Base-by-base conservation (phyloP, 2,113 vertebrate species). In the Zapornia atra region DNA sequence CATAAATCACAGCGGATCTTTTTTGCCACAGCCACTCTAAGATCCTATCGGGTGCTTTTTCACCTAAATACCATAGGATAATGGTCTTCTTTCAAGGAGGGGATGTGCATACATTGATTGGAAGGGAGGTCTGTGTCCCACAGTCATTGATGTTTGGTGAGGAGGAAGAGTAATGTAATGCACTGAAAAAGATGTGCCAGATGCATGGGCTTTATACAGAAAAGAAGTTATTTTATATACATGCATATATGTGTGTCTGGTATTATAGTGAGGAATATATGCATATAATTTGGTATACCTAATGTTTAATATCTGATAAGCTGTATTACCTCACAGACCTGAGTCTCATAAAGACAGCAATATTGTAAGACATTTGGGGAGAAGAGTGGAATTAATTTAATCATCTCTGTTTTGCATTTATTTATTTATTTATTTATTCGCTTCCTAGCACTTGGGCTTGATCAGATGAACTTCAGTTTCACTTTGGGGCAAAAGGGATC, bases 1-100 rank as follows among this genome's bases (percentile, higher is more conserved):
- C 94, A 97, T 97, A 98, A 97, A 98, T 98, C 96, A 98, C 50
- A 77, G 94, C 48, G 87, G 87, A 94, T 96, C 96, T 92, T 97
- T 95, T 94, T 86, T 82, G 96, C 96, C 95, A 98, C 91, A 96
- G 87, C 91, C 92, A 94, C 97, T 97, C 94, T 96, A 86, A 96
- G 94, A 94, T 91, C 90, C 87, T 84, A 42, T 88, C 44, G 4
- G 88, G 95, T 94, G 92, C 91, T 98, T 96, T 98, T 91, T 76
- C 93, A 94, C 85, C 82, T 93, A 75, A 60, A 94, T n/a, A 92
- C 88, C 36, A 66, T 38, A 71, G 95, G 82, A 96, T 96, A 97
- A 92, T 87, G 77, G 76, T 88, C 71, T 86, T 88, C 85, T 92
- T 72, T 96, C 82, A 91, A 92, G 77, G 65, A 86, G n/a, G 65